Evolutionary conservation across 2,797 vertebrate genomes (phyloP).

Genomic region (Agapornis canus): DNA sequence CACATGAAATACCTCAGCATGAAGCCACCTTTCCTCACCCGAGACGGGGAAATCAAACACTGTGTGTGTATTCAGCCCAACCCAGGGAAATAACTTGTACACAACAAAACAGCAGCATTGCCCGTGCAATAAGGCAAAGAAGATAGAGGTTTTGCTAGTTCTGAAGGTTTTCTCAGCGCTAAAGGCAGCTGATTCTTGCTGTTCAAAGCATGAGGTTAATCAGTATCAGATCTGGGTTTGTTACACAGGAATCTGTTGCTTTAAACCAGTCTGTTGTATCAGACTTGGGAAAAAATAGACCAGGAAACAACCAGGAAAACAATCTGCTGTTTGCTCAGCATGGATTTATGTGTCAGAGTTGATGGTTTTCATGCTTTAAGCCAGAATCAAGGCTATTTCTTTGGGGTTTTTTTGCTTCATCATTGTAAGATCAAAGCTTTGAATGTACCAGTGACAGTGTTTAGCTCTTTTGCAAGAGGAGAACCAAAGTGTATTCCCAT

Average conservation of each 20-base stretch:
- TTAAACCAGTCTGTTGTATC: neutral
- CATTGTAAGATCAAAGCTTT: neutral
- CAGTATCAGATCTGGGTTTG: neutral
- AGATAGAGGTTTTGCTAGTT: neutral
- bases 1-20: neutral
- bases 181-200: neutral
- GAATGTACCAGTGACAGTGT: too few species aligned
- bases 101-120: neutral
- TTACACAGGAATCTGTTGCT: neutral
- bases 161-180: neutral
- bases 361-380: neutral
- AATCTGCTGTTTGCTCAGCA: neutral
- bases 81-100: neutral
- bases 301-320: neutral
- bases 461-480: neutral
- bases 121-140: neutral
- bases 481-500: neutral
- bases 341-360: neutral
- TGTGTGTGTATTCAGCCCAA: neutral
- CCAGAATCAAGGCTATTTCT: neutral
- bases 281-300: neutral
- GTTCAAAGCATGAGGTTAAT: neutral
- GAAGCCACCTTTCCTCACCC: neutral
- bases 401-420: neutral
- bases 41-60: neutral